Evolutionary conservation across 2,113 vertebrate genomes (phyloP).

Genomic region (Cisticola juncidis): DNA sequence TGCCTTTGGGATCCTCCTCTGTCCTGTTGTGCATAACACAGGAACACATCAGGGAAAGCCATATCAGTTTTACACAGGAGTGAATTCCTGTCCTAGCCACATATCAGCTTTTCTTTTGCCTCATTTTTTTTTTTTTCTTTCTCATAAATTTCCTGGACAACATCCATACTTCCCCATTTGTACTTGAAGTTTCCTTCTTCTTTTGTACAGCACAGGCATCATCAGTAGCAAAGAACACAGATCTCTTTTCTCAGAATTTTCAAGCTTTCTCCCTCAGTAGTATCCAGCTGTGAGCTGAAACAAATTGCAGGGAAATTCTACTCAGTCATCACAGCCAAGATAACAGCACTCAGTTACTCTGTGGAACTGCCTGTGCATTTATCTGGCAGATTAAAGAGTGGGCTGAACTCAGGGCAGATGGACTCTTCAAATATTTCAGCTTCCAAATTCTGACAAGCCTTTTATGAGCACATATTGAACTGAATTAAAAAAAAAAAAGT

Average conservation of each 20-base stretch:
- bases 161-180: neutral
- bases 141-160: neutral
- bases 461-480: neutral
- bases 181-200: neutral
- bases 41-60: neutral
- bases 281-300: neutral
- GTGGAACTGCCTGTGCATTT: neutral
- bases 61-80: neutral
- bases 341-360: neutral
- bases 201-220: fast-evolving
- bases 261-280: neutral
- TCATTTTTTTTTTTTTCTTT: neutral
- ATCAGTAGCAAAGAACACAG: neutral
- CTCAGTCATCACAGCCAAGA: neutral
- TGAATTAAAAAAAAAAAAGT: neutral
- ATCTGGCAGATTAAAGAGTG: neutral
- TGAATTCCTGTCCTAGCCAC: neutral
- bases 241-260: neutral
- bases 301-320: neutral
- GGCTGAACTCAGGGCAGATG: neutral
- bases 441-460: neutral
- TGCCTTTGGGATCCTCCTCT: neutral
- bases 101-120: neutral
- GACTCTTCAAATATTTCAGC: neutral
- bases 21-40: neutral